Evolutionary conservation across 2,113 vertebrate species (phyloP), one percentile per base, ranked within the genome.

Genomic region (Muntiacus muntjak): DNA sequence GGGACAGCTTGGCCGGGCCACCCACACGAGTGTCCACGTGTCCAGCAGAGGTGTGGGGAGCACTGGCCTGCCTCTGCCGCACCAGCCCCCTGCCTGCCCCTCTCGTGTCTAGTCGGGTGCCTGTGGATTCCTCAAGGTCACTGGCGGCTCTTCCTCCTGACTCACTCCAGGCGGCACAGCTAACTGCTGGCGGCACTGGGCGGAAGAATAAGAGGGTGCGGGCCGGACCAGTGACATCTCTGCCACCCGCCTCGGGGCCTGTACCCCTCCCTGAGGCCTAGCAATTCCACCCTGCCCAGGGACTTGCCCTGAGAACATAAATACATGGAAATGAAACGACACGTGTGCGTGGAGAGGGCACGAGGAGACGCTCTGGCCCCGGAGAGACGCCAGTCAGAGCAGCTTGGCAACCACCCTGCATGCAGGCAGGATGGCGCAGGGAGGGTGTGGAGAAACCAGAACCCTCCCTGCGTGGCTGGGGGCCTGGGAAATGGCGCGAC

Each of bases 1-100:
- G 10, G 57, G 58, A 82, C 12, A 12, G 23, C 45, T 28, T 55
- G 14, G 36, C 8, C 2, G 0, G 54, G 16, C 76, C 43, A 9
- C 28, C 26, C 19, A n/a, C 3, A 17, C 0, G 3, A 7, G 9
- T 6, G 26, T 14, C 30, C 55, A 0, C 0, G 14, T 43, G 17
- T 11, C 57, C 47, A 55, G 26, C 2, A 1, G 17, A 50, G 3
- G 5, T 3, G 1, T 13, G n/a, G 47, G 47, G 74, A 12, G 21
- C 21, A 2, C 3, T 19, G n/a, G 67, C 67, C 67, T 28, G 58
- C 85, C 43, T 36, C 74, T 23, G 50, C 12, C 3, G 6, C 0
- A 30, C 15, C 30, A n/a, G 50, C 23, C 14, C 50, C 50, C 28
- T 3, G 6, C 5, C 33, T 3, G 26, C 36, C 30, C 57, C 54